Base-by-base conservation (phyloP, 2,113 vertebrate genomes). In the Myrmecobius fasciatus region DNA sequence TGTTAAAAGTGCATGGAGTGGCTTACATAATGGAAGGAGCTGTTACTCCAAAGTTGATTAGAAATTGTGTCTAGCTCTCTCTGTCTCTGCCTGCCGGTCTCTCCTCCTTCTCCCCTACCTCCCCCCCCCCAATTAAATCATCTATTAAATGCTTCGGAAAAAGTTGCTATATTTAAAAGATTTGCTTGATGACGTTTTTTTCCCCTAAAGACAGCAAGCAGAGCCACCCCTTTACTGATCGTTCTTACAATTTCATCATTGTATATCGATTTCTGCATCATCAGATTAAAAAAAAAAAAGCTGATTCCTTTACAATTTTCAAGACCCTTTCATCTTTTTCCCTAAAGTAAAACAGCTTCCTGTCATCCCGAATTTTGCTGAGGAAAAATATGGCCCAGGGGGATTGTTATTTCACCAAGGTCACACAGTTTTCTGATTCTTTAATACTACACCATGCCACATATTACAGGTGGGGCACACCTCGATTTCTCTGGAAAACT, bases 21-120 rank as follows among this genome's bases (percentile, higher is more conserved):
- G 47, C n/a, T 91, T 53, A 95, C 43, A 93, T 90, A 96, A 89
- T 24, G 20, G 48, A 46, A 6, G 95, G n/a, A 83, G n/a, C 8
- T 83, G 88, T 90, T 95, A 88, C 3, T 31, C 48, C 95, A 96
- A 95, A 93, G 89, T 2, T 91, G 56, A 95, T 75, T 88, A 22
- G 25, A 94, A 89, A 93, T 53, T 91, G 17, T 20, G 4, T 75
- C 25, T 36, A 1, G 36, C 14, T 0, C 3, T 31, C 12, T 4
- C 28, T 14, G 49, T 5, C 49, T 49, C 49, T 49, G 3, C 9
- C 49, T 51, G 49, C 11, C 6, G 9, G 49, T 43, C 7, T 8
- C 43, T 43, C 1, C 6, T 2, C 7, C 12, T 12, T 83, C 6
- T 20, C 36, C 25, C 5, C 5, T 14, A n/a, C 6, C 5, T 4